Evolutionary conservation across 2,888 invertebrate species (phyloP).

Genomic region (Mallateleia sp.): DNA sequence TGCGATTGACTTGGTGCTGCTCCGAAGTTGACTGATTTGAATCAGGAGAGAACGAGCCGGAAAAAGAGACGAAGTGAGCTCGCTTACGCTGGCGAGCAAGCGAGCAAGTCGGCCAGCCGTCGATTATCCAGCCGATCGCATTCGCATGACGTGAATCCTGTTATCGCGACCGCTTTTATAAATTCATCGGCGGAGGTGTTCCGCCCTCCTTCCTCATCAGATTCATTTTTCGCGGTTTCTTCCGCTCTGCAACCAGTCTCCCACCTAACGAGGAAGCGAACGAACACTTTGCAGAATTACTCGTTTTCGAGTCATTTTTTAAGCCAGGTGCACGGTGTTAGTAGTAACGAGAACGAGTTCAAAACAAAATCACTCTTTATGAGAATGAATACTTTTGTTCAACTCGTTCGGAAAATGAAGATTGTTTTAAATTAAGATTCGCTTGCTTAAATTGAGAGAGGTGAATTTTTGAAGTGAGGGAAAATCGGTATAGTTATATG

Average conservation of each 20-base stretch:
- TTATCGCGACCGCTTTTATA: conserved; percentile 71
- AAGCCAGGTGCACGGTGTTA: too few species aligned
- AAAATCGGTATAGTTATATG: too few species aligned
- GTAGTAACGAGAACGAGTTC: too few species aligned
- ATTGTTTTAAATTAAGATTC: too few species aligned
- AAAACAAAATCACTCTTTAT: too few species aligned
- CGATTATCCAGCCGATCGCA: conserved; percentile 46
- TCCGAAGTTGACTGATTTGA: conserved; percentile 71
- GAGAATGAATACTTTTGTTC: too few species aligned
- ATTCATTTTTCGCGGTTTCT: conserved; percentile 38
- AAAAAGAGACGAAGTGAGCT: conserved; percentile 40
- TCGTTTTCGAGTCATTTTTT: neutral
- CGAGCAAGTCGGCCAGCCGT: conserved; percentile 27
- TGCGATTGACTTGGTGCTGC: conserved; percentile 52
- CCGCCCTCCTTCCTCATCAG: conserved; percentile 39
- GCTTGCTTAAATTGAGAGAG: too few species aligned
- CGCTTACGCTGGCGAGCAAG: conserved; percentile 12
- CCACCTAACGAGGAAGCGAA: conserved; percentile 4
- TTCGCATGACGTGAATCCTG: conserved; percentile 61
- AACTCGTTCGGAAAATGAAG: too few species aligned
- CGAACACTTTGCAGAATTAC: neutral
- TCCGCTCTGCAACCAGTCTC: conserved; percentile 20
- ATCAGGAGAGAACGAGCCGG: conserved; percentile 40
- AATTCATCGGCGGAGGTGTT: conserved; percentile 60
- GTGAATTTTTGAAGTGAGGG: too few species aligned